A percentile compares a stretch with the other conserved stretches of the same genome.
Evolutionary conservation across 2,797 vertebrate genomes (phyloP).

Genomic region (Galagoides demidoff): DNA sequence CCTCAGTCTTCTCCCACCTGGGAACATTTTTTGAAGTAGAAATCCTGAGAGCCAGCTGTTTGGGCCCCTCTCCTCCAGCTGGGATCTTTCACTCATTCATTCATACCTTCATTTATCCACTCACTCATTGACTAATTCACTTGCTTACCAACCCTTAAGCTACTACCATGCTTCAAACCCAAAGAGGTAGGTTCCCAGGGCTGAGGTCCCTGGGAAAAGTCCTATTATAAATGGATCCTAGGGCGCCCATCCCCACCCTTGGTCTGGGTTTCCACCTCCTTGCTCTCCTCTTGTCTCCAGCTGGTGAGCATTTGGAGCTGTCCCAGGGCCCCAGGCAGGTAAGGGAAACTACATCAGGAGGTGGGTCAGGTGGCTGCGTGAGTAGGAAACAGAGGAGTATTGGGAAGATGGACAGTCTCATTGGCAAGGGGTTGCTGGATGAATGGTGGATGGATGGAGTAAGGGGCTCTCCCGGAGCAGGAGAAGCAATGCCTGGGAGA

Average conservation of each 20-base stretch:
- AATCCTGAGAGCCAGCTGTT: no score
- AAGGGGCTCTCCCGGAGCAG: rapidly evolving
- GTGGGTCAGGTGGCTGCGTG: rapidly evolving
- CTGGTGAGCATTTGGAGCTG: not conserved
- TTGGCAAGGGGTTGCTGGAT: not conserved
- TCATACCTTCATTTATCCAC: not conserved
- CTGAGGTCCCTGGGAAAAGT: not conserved
- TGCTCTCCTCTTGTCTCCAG: conserved; percentile 5
- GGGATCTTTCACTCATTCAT: no score
- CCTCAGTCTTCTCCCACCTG: not conserved
- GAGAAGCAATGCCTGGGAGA: rapidly evolving
- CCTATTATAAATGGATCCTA: rapidly evolving
- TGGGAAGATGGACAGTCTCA: no score
- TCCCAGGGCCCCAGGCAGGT: not conserved
- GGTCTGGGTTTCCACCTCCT: not conserved
- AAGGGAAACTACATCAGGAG: not conserved
- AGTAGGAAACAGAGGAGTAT: not conserved
- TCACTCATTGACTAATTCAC: not conserved
- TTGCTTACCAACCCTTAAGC: not conserved
- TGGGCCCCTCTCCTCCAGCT: not conserved
- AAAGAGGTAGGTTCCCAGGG: not conserved
- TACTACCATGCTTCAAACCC: not conserved
- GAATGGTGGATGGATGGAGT: rapidly evolving
- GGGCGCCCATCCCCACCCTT: not conserved
- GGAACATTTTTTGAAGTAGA: rapidly evolving